Base-by-base conservation (phyloP, 2,797 vertebrate species). In the Hippoglossus hippoglossus region DNA sequence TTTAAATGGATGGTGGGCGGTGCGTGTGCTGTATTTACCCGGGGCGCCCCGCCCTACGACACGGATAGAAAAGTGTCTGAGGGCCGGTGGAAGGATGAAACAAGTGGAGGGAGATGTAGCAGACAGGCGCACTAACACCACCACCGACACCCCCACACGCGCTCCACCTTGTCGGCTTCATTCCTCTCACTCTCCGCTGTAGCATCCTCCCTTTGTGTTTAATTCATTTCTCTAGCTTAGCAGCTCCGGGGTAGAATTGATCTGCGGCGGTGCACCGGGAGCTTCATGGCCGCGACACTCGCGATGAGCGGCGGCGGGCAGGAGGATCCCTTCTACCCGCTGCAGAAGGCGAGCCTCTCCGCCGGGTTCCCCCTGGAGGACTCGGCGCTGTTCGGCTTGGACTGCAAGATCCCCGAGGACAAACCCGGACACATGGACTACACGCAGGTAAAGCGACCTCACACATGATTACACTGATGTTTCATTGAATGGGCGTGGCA, bases 211-310 rank as follows among this genome's bases (percentile, higher is more conserved):
- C 16, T 19, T 7, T 13, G 3, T 12, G 12, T 7, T 6, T 19
- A 15, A 46, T 19, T 46, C 16, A 6, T 46, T 46, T 8, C 19
- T 52, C 10, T 6, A 31, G 68, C 74, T 28, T 47, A 70, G 50
- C 59, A 47, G 15, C 44, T 16, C 44, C 15, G 44, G 16, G 16
- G 16, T 6, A 52, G 57, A 60, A 75, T 46, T 61, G 65, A 67
- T 64, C 59, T 49, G 73, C 71, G 77, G 64, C 3, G 83, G 73
- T 76, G 86, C 84, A 46, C 73, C 83, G 85, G 84, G 84, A 89
- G 86, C 83, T 92, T 83, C 88, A 98, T 98, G 97, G 96, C 98
- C 84, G 96, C 97, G 81, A 93, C 96, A 90, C 93, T 97, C 81
- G 71, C 93, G 84, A 95, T 94, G 93, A 95, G 96, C 95, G 52